Conservation (phyloP, 1,140 invertebrate species). For the Holotrichia oblita region DNA sequence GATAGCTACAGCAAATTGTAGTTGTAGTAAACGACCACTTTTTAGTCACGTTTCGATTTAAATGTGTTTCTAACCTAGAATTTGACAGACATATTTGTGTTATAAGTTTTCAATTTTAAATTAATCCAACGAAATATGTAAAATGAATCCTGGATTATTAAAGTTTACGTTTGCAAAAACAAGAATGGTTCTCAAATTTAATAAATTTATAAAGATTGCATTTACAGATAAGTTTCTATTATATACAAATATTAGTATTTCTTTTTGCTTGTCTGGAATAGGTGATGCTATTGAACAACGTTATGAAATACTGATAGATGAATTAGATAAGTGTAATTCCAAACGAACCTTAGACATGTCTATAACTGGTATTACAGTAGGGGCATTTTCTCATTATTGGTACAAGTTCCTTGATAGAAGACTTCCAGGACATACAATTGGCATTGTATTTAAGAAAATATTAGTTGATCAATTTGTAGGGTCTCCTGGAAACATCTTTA, state of each 20-base stretch:
- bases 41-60: too few species aligned
- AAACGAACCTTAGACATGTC: slow-evolving; percentile 82
- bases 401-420: slow-evolving; percentile 77
- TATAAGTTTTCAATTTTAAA: too few species aligned
- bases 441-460: slow-evolving; percentile 84
- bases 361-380: slow-evolving; percentile 79
- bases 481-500: slow-evolving; percentile 83
- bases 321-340: slow-evolving; percentile 71
- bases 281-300: slow-evolving; percentile 88
- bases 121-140: too few species aligned
- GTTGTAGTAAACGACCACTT: too few species aligned
- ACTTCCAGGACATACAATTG: slow-evolving; percentile 74
- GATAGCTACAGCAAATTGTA: too few species aligned
- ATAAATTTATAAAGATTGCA: slow-evolving; percentile 55
- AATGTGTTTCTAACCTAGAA: too few species aligned
- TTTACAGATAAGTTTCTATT: slow-evolving; percentile 82
- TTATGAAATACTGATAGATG: slow-evolving; percentile 77
- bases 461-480: slow-evolving; percentile 88
- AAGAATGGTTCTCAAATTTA: slow-evolving; percentile 41
- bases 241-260: slow-evolving; percentile 87
- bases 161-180: slow-evolving; percentile 37
- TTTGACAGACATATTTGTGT: too few species aligned
- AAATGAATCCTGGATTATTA: slow-evolving; percentile 40
- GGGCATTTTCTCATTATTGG: slow-evolving; percentile 88
- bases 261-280: slow-evolving; percentile 75